Evolutionary conservation across 2,888 invertebrate species (phyloP), one percentile per base, ranked within the genome.

Genomic region (Apotomis capreana): DNA sequence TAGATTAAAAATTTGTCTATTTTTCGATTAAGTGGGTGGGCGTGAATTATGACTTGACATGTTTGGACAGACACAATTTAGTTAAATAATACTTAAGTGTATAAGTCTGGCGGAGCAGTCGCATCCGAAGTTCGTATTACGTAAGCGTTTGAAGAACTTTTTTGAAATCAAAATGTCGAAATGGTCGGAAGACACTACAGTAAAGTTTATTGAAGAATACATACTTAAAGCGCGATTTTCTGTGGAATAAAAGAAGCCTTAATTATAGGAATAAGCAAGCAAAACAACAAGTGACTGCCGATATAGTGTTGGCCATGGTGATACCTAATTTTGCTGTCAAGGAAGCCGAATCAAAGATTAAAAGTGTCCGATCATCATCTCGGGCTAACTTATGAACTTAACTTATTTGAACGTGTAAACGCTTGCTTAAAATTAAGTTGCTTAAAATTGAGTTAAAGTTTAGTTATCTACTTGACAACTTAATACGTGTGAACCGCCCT

Each of bases 21-120:
- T 52, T 52, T 52, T 52, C 52, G 13, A 2, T 52, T 52, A 52
- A 52, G 52, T 52, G 59, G 44, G 44, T 40, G 61, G 46, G 49
- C 26, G 49, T 61, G 49, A 26, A 15, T 46, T 46, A 9, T 9
- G 4, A 52, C n/a, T 52, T 52, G 52, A 52, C 52, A 52, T n/a
- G 52, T 52, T 52, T 52, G 52, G 52, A n/a, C 13, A 52, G 52
- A n/a, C 52, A 52, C 52, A 52, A 52, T 52, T 52, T 52, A 52
- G 52, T 52, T 52, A 52, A 52, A 52, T 52, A 52, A n/a, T 52
- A 52, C 2, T 52, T 52, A 52, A 52, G 52, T 52, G 13, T 52
- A n/a, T 52, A 52, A 52, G 52, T 52, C n/a, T 52, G 12, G 52
- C 52, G 52, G 52, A 52, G 52, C 52, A n/a, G n/a, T 52, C 3